A percentile compares a stretch with the other conserved stretches of the same genome.
phyloP scores from a whole-genome alignment of 2,113 vertebrate species.

The Catharus minimus region DNA sequence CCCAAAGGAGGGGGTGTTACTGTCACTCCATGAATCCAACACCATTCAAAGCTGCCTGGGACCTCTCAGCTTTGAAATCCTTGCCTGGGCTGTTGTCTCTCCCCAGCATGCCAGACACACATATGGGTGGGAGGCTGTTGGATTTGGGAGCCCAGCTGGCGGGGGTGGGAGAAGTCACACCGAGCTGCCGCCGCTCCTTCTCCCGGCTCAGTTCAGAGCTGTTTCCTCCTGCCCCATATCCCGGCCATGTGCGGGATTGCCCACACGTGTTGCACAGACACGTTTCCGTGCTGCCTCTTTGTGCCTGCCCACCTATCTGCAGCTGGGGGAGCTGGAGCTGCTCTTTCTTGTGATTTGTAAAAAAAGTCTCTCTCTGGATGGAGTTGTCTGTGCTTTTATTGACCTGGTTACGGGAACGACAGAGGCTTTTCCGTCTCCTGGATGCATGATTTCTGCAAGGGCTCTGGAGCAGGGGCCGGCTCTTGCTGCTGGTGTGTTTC shows the following conservation, averaged over 20 bases:
- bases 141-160: not conserved
- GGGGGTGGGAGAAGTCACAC: not conserved
- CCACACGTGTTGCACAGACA: conserved; percentile 32
- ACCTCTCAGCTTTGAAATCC: not conserved
- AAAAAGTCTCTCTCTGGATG: conserved; percentile 18
- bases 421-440: conserved; percentile 27
- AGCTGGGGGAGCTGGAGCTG: conserved; percentile 11
- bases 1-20: not conserved
- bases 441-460: not conserved
- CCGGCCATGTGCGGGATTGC: not conserved
- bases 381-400: conserved; percentile 57
- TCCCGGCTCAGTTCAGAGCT: not conserved
- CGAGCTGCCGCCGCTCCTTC: fast-evolving
- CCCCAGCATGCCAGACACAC: fast-evolving
- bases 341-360: not conserved
- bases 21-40: fast-evolving
- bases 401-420: conserved; percentile 54
- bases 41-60: not conserved
- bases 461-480: not conserved
- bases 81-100: not conserved
- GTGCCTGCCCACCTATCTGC: conserved; percentile 25
- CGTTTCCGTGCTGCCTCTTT: not conserved
- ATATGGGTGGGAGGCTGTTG: not conserved
- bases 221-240: not conserved
- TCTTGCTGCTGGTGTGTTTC: conserved; percentile 39